Evolutionary conservation across 1,140 invertebrate species (phyloP), one percentile per base, ranked within the genome.

Genomic region (Ips nitidus): DNA sequence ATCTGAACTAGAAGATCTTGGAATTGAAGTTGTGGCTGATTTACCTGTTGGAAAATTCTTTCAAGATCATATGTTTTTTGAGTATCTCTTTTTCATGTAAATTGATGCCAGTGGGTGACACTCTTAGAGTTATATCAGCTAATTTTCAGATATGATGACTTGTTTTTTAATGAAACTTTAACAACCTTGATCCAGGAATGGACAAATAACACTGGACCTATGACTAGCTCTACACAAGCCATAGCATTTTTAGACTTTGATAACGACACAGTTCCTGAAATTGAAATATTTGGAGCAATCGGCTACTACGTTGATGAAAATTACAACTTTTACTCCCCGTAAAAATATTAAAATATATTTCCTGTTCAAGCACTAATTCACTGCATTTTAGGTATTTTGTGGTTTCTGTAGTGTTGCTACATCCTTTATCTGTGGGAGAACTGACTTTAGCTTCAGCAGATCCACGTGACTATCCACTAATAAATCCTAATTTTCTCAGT

Each of bases 401-500:
- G 22, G 22, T 22, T 22, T 22, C 22, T 22, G 22, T 22, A 22
- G 22, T 22, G 22, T 22, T 90, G 66, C 80, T 92, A 81, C 81
- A 88, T 53, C 93, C 93, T 1, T 89, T 90, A 79, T 91, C 89
- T 43, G 84, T 83, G 60, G 93, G 93, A 2, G 84, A 82, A 69
- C 84, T 95, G 41, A 84, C 84, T 76, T 80, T 94, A 2, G 80
- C 83, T 67, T 86, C 83, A 66, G 86, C 78, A 52, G 86, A 94
- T 81, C 91, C 92, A 1, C 84, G 86, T 52, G 84, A 87, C 22
- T 87, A 90, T 74, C 94, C 94, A 0, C 78, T 87, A 8, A 88
- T 97, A 36, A 85, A 93, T 75, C 88, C 93, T 1, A 91, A 92
- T 67, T 94, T 92, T 74, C 87, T 91, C 52, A 78, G 83, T 2